Base-by-base conservation (phyloP, 2,888 invertebrate genomes). In the Macaria notata region DNA sequence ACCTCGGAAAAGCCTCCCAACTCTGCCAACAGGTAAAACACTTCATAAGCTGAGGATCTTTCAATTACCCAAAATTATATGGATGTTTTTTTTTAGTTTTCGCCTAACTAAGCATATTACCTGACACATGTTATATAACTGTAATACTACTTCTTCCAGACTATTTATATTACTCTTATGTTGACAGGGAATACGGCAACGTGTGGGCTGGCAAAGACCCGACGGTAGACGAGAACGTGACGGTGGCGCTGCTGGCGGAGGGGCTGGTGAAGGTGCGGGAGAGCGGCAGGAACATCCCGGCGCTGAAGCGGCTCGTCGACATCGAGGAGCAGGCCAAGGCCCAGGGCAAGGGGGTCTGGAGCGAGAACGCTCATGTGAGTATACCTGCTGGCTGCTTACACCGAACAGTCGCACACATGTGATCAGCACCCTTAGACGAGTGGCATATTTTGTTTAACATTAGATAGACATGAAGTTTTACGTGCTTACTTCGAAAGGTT, bases 281-380 rank as follows among this genome's bases (percentile, higher is more conserved):
- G 59, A 83, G 85, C 31, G 93, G 93, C 51, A 85, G 92, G 41
- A 94, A 93, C 45, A 84, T 86, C 59, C 94, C 95, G 0, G 95
- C 96, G 69, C 84, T 95, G 51, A 89, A 93, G 45, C 93, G 90
- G 55, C 91, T 99, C 7, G 92, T 95, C 31, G 98, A 98, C 72
- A 90, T 98, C 38, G 99, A 99, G 87, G 98, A 98, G 68, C 92
- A 94, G 50, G 99, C 99, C 0, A 98, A 97, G 83, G 87, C 95
- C 39, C 96, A 96, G 45, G 95, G 95, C 30, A 97, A 96, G 82
- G 99, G 99, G 50, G 95, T 95, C 75, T 96, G 96, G 95, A 92
- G 94, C 7, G 46, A 82, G 9, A 83, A 88, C 48, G 62, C 78
- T 36, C 83, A 84, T 74, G 90, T 90, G 73, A 69, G 63, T 64